Conservation (phyloP, 2,797 vertebrate species). For the Chelon labrosus region DNA sequence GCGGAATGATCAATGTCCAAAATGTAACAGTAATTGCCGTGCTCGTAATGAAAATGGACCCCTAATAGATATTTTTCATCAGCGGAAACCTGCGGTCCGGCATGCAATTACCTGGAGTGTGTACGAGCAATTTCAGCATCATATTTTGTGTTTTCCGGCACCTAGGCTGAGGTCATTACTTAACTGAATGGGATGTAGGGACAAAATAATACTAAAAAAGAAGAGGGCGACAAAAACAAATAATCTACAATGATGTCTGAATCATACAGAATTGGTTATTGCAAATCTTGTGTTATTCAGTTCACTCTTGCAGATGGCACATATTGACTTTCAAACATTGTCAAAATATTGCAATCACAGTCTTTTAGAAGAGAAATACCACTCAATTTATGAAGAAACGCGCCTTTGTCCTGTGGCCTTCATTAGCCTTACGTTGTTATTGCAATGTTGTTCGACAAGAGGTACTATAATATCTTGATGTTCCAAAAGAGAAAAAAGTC, state of each 20-base stretch:
- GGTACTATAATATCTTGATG: too few species aligned
- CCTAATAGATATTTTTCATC: conserved; percentile 64
- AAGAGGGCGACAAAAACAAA: too few species aligned
- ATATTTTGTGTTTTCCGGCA: conserved; percentile 56
- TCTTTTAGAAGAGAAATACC: conserved; percentile 49
- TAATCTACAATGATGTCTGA: conserved; percentile 10
- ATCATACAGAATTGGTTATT: conserved; percentile 16
- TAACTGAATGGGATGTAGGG: conserved; percentile 27
- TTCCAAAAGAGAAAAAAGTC: not conserved
- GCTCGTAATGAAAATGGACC: conserved; percentile 56
- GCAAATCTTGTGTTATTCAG: conserved; percentile 13
- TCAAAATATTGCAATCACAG: conserved; percentile 10
- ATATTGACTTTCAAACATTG: conserved; percentile 17
- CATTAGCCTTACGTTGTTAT: not conserved
- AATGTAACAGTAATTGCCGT: conserved; percentile 73
- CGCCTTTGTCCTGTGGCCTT: not conserved
- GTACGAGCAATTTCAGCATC: conserved; percentile 62
- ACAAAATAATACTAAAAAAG: conserved; percentile 11
- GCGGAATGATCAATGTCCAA: conserved; percentile 79
- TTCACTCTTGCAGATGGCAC: conserved; percentile 10
- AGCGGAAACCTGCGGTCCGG: conserved; percentile 46
- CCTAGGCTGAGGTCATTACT: conserved; percentile 37
- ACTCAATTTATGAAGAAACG: conserved; percentile 39
- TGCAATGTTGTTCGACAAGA: not conserved
- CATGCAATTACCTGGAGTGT: conserved; percentile 61